Percentiles rank a stretch among this genome's conserved stretches.
Evolutionary conservation across 2,888 invertebrate species (phyloP).

Genomic region (Nomada goodeniana): DNA sequence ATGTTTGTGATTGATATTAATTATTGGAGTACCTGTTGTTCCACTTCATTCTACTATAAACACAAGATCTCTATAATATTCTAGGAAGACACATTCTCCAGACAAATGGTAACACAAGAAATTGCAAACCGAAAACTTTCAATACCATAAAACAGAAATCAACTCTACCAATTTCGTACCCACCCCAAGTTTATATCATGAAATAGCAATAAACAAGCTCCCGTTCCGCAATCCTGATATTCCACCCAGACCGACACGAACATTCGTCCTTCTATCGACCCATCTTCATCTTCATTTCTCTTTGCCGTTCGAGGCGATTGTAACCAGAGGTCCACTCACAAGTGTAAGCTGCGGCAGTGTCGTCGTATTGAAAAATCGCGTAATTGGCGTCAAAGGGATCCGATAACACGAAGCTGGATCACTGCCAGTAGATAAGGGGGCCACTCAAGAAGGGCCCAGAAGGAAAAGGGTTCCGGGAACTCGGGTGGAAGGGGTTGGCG

Average conservation of each 20-base stretch:
- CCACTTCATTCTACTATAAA: no score
- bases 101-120: no score
- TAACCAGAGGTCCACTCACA: constrained; percentile 6
- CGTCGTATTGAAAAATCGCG: constrained; percentile 69
- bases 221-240: not conserved
- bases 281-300: not conserved
- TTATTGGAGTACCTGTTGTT: no score
- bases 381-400: constrained; percentile 72
- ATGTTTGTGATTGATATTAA: no score
- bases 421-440: constrained; percentile 67
- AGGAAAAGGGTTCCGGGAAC: constrained; percentile 51
- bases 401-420: constrained; percentile 68
- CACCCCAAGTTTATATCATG: not conserved
- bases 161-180: no score
- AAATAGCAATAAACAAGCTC: not conserved
- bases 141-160: no score
- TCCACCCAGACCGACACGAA: not conserved
- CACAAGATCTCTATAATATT: no score
- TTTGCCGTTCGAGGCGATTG: not conserved
- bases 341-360: constrained; percentile 7
- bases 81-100: no score
- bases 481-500: constrained; percentile 1
- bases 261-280: not conserved
- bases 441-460: constrained; percentile 48
- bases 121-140: not conserved